phyloP scores from a whole-genome alignment of 2,888 invertebrate genomes.

The Cheilosia pagana region DNA sequence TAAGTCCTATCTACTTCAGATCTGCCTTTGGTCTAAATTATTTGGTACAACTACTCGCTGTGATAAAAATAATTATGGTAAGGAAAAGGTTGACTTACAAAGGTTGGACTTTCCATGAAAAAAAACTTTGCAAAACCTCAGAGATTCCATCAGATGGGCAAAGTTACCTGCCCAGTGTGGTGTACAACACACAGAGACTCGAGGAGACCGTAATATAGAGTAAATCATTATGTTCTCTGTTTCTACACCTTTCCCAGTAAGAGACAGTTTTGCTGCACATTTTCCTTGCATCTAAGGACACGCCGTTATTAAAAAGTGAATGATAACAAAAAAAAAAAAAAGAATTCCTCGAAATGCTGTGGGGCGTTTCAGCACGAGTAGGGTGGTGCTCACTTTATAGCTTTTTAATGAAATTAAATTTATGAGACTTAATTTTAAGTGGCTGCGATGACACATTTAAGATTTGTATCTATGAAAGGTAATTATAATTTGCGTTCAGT shows the following conservation, averaged over 20 bases:
- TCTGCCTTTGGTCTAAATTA: background rate
- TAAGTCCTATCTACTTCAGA: background rate
- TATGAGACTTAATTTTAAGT: conserved; percentile 45
- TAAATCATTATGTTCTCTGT: conserved; percentile 38
- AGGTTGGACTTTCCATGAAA: background rate
- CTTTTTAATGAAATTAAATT: conserved; percentile 57
- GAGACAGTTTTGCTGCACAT: conserved; percentile 28
- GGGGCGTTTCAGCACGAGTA: background rate
- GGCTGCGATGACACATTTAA: conserved; percentile 40
- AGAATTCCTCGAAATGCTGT: background rate
- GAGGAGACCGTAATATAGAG: conserved; percentile 8
- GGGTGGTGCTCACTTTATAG: conserved; percentile 30
- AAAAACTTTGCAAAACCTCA: too few relatives aligned
- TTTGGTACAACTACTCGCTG: conserved; percentile 4
- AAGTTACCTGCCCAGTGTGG: background rate
- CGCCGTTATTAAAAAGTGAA: conserved; percentile 6
- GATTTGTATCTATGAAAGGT: conserved; percentile 35
- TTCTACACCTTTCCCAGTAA: conserved; percentile 27
- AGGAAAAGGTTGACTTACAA: conserved; percentile 4
- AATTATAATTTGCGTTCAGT: conserved; percentile 28
- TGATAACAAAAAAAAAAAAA: conserved; percentile 1
- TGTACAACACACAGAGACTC: background rate
- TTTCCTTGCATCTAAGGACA: conserved; percentile 5
- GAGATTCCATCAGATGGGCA: background rate
- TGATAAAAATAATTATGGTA: conserved; percentile 47